Percentiles rank a stretch among this genome's conserved stretches.
These are phyloP conservation scores for Drosophila willistoni DNA, from an alignment of 1,140 invertebrate genomes.

Conservation along the genomic window DNA sequence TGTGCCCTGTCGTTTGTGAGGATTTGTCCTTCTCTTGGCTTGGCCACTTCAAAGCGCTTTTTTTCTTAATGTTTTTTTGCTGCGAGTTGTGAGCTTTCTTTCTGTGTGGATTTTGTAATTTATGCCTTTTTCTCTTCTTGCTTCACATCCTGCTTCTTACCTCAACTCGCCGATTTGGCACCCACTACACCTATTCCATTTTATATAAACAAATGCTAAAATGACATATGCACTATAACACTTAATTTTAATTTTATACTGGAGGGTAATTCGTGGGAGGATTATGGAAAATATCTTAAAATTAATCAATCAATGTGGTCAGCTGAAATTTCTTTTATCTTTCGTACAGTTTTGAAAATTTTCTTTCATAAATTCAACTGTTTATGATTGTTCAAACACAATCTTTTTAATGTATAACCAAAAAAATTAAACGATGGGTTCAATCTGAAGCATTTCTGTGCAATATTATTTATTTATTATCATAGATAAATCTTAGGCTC, in stretches of 20 bases:
- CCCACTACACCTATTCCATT: background rate
- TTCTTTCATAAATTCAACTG: too few species aligned
- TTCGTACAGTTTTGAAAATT: background rate
- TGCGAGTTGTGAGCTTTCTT: background rate
- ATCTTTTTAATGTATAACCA: too few species aligned
- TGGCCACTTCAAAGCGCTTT: constrained; percentile 11
- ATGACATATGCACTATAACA: background rate
- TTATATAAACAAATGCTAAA: background rate
- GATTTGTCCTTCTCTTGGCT: constrained; percentile 10
- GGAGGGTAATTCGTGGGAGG: background rate
- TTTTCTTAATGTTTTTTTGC: background rate
- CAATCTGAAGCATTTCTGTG: too few species aligned
- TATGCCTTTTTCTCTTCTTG: background rate
- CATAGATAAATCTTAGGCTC: too few species aligned
- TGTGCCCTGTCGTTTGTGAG: background rate
- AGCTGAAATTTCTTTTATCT: background rate
- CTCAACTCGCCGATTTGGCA: background rate
- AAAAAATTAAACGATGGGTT: too few species aligned
- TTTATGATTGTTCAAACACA: too few species aligned
- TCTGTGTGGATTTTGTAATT: background rate
- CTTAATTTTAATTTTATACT: background rate
- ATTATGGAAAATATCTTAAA: background rate
- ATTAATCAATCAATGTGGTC: background rate
- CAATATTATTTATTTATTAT: too few species aligned
- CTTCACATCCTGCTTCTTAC: too few species aligned